Evolutionary conservation across 2,797 vertebrate genomes (phyloP).

Genomic region (Xenops minutus): DNA sequence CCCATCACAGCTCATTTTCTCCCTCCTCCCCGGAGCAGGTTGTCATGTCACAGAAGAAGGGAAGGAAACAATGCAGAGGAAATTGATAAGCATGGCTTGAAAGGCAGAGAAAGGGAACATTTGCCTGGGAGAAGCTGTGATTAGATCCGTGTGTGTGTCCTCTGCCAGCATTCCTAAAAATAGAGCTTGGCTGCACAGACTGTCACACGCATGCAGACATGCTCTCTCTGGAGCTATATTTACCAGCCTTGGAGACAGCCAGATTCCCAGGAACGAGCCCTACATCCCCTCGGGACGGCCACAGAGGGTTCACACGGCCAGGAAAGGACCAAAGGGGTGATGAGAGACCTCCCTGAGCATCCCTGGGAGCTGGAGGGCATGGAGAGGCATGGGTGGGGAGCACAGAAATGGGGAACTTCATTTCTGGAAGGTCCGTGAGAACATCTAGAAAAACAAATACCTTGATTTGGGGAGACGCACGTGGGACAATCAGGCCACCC

Average conservation of each 20-base stretch:
- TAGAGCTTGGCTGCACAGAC: conserved; percentile 52
- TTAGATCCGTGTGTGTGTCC: background rate
- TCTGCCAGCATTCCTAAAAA: conserved; percentile 50
- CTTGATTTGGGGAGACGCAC: background rate
- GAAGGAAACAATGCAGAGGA: conserved; percentile 25
- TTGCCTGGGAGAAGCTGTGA: conserved; percentile 42
- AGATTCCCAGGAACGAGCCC: background rate
- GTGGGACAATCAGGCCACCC: background rate
- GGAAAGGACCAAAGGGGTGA: background rate
- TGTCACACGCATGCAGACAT: conserved; percentile 50
- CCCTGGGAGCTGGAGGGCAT: background rate
- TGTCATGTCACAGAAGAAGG: background rate
- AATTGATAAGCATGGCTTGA: conserved; percentile 41
- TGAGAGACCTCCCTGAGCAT: background rate
- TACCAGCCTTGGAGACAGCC: background rate
- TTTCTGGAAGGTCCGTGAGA: background rate
- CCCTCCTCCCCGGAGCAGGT: background rate
- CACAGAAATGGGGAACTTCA: background rate
- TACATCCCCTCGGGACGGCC: background rate
- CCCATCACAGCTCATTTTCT: background rate
- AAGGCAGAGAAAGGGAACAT: conserved; percentile 23
- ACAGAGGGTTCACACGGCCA: fast-evolving
- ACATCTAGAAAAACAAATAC: background rate
- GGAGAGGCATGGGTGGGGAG: background rate
- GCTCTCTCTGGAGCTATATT: conserved; percentile 19